phyloP scores from a whole-genome alignment of 53 echinoderm and acorn worm genomes.

The Patiria pectinifera region DNA sequence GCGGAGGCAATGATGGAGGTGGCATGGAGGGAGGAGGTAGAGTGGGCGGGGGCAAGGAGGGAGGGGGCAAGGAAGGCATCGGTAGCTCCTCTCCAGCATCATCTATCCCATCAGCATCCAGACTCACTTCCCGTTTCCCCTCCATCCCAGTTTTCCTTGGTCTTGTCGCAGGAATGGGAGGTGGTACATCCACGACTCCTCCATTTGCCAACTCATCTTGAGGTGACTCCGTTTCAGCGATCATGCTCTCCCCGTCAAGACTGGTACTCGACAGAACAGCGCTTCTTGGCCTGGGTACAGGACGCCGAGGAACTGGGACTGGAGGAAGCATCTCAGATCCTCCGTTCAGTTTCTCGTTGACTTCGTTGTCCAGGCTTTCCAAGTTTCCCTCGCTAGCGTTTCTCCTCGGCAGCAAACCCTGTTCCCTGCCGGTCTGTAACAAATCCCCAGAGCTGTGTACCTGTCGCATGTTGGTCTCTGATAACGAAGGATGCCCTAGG shows the following conservation, averaged over 20 bases:
- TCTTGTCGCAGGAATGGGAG: constrained; percentile 22
- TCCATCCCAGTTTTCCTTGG: neutral
- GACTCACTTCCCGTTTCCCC: neutral
- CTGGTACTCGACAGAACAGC: constrained; percentile 8
- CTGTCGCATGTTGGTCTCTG: constrained; percentile 4
- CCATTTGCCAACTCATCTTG: neutral
- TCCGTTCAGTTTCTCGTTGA: constrained; percentile 52
- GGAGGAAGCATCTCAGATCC: neutral
- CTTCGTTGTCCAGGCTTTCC: constrained; percentile 48
- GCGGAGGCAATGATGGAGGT: neutral
- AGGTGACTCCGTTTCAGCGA: neutral
- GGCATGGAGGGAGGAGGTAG: neutral
- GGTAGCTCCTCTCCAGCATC: constrained; percentile 24
- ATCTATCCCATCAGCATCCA: neutral
- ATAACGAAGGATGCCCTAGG: neutral
- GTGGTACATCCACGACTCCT: constrained; percentile 1
- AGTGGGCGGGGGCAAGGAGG: neutral
- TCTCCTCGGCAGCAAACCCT: constrained; percentile 2
- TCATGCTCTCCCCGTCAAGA: neutral
- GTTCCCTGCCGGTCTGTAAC: neutral
- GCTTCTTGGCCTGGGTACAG: constrained; percentile 77
- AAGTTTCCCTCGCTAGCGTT: constrained; percentile 41
- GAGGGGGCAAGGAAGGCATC: constrained; percentile 27
- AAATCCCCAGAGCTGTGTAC: constrained; percentile 41
- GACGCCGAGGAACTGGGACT: constrained; percentile 64